phyloP scores from a whole-genome alignment of 2,888 invertebrate genomes.

The Troides oblongomaculatus region DNA sequence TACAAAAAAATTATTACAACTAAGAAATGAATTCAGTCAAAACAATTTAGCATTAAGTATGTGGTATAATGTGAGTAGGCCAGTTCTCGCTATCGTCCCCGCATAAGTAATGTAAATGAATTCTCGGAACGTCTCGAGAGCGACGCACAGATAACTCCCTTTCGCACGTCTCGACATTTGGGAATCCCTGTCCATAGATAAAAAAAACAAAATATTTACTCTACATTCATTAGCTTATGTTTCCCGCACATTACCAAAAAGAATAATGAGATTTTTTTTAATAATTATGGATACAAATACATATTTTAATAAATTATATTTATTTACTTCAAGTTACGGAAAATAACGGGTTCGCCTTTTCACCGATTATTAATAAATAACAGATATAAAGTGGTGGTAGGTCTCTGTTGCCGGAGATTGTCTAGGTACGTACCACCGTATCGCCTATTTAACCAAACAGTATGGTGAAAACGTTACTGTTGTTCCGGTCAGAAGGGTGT shows the following conservation, averaged over 20 bases:
- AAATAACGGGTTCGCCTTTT: too few relatives aligned
- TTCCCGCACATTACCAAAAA: neutral
- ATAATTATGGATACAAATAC: too few relatives aligned
- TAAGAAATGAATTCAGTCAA: neutral
- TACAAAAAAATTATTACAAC: neutral
- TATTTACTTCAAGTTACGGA: too few relatives aligned
- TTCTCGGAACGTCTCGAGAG: constrained; percentile 63
- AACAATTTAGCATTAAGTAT: constrained; percentile 4
- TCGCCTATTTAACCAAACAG: too few relatives aligned
- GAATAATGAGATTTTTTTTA: too few relatives aligned
- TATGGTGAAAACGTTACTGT: too few relatives aligned
- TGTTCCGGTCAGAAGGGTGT: too few relatives aligned
- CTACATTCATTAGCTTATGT: neutral
- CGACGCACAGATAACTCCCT: constrained; percentile 47
- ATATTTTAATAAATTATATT: too few relatives aligned
- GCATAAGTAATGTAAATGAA: constrained; percentile 65
- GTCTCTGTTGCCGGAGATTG: too few relatives aligned
- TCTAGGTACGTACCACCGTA: too few relatives aligned
- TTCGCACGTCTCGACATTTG: constrained; percentile 54
- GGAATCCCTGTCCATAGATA: constrained; percentile 49
- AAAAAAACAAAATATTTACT: neutral
- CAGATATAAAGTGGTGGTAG: too few relatives aligned
- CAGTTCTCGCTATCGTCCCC: constrained; percentile 36
- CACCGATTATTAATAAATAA: too few relatives aligned
- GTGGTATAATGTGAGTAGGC: constrained; percentile 3